Conservation (phyloP, 2,113 vertebrate genomes). For the Scopus umbretta region DNA sequence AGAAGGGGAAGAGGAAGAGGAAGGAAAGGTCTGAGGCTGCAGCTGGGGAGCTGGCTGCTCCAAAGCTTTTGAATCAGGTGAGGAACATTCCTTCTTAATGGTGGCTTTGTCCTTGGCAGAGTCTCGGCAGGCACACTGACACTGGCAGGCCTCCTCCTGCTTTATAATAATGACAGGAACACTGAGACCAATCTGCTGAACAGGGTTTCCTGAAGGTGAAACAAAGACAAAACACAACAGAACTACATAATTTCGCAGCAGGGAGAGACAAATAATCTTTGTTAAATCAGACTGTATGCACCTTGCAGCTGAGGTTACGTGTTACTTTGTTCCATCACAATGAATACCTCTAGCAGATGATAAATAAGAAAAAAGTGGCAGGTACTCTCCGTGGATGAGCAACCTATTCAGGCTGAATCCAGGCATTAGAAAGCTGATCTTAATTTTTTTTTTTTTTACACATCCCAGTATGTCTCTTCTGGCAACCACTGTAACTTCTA, state of each 20-base stretch:
- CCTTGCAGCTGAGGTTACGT: not conserved
- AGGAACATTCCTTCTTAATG: slow-evolving; percentile 75
- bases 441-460: not conserved
- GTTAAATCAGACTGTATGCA: not conserved
- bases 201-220: slow-evolving; percentile 82
- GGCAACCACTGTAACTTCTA: not conserved
- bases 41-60: slow-evolving; percentile 56
- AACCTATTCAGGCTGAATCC: not conserved
- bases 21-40: slow-evolving; percentile 71
- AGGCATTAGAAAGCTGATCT: not conserved
- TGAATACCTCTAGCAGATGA: not conserved
- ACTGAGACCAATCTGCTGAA: slow-evolving; percentile 97
- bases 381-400: not conserved
- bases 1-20: slow-evolving; percentile 67
- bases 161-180: slow-evolving; percentile 99
- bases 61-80: slow-evolving; percentile 51
- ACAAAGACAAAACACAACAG: slow-evolving; percentile 30
- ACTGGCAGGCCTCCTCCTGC: slow-evolving; percentile 98
- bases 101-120: slow-evolving; percentile 80
- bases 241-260: not conserved
- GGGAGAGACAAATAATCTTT: not conserved
- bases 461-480: not conserved
- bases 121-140: slow-evolving; percentile 96
- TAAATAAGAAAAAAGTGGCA: not conserved
- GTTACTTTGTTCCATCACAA: not conserved